A percentile compares a stretch with the other conserved stretches of the same genome.
phyloP scores from a whole-genome alignment of 2,113 vertebrate genomes.

The Turnix velox region DNA sequence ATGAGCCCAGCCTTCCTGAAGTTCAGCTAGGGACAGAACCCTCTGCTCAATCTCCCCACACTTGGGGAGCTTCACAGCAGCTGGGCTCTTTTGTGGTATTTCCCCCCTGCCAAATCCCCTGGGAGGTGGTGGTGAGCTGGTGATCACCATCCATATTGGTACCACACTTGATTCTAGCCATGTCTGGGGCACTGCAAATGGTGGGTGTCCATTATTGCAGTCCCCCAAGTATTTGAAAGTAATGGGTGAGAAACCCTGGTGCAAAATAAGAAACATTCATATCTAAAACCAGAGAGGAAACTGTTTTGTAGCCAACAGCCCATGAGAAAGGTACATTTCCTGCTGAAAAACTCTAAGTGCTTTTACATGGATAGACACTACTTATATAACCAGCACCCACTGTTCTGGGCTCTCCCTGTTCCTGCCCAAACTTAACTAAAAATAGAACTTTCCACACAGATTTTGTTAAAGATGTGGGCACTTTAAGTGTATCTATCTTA shows the following conservation, averaged over 20 bases:
- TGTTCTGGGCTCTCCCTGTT: not conserved
- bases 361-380: not conserved
- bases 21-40: not conserved
- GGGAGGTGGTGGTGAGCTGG: not conserved
- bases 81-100: not conserved
- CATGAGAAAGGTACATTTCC: not conserved
- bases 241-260: not conserved
- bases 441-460: not conserved
- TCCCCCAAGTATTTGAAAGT: not conserved
- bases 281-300: not conserved
- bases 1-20: not conserved
- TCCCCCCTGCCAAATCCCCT: accelerated
- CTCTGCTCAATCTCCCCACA: not conserved
- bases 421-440: not conserved
- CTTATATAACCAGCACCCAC: not conserved
- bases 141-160: not conserved
- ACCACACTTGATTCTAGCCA: accelerated
- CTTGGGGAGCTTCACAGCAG: accelerated
- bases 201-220: accelerated
- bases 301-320: not conserved
- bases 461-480: not conserved
- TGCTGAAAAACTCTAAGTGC: not conserved
- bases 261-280: not conserved
- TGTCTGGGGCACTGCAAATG: not conserved
- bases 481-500: not conserved